These are phyloP conservation scores for Drosophila hydei DNA, from an alignment of 1,140 invertebrate genomes.

Conservation along the genomic window DNA sequence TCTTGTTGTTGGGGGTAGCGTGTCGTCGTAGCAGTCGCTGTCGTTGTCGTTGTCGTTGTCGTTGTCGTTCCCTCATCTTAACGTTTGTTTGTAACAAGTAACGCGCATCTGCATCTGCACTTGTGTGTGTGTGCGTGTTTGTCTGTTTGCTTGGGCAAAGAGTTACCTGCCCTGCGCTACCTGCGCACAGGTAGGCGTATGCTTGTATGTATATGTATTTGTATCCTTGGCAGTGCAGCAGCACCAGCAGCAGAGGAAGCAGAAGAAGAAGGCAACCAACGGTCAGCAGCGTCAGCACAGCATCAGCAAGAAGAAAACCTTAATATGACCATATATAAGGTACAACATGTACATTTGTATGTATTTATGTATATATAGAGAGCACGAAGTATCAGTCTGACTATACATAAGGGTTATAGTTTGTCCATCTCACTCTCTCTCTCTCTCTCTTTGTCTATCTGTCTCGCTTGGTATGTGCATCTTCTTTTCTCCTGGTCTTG, in stretches of 20 bases:
- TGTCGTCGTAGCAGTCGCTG: conserved; percentile 42
- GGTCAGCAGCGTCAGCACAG: conserved; percentile 60
- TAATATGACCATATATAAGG: conserved; percentile 41
- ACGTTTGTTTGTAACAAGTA: conserved; percentile 74
- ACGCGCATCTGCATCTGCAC: conserved; percentile 63
- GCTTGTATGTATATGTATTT: conserved; percentile 53
- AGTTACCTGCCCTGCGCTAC: conserved; percentile 72
- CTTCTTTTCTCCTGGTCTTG: conserved; percentile 3
- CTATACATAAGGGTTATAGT: conserved; percentile 40
- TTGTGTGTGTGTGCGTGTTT: conserved; percentile 33
- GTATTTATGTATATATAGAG: conserved; percentile 15
- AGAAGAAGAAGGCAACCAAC: conserved; percentile 39
- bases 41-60: conserved; percentile 20
- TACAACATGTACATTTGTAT: conserved; percentile 16
- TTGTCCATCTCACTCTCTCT: conserved; percentile 34
- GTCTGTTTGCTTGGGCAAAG: conserved; percentile 61
- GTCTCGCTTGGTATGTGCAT: neutral
- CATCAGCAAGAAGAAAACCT: conserved; percentile 57
- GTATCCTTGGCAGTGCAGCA: conserved; percentile 56
- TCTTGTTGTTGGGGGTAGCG: conserved; percentile 50
- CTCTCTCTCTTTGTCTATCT: neutral
- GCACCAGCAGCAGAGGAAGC: neutral
- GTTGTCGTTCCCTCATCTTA: conserved; percentile 47
- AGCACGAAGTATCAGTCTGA: conserved; percentile 10
- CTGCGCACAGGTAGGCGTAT: conserved; percentile 77